Evolutionary conservation across 1,140 invertebrate species (phyloP), one percentile per base, ranked within the genome.

Genomic region (Homarus americanus): DNA sequence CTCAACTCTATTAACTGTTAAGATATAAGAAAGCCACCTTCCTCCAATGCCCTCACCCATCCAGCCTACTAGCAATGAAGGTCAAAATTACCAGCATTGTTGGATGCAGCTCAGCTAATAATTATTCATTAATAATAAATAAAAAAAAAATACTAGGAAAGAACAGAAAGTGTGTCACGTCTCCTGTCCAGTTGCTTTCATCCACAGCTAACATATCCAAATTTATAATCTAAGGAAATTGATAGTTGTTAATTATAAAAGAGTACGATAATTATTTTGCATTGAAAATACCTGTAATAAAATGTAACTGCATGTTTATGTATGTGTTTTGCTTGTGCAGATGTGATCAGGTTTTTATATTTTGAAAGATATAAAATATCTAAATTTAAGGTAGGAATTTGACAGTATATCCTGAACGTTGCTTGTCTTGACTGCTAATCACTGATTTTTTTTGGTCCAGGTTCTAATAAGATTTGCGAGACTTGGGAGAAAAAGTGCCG

Each of bases 171-270:
- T 58, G 38, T 88, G 86, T 88, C 86, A 88, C 58, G 49, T 75
- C 53, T 90, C 87, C 66, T 89, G 80, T 72, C 88, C 88, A 90
- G 88, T 82, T 83, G 88, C 80, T 90, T 90, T 90, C 36, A 34
- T 58, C 82, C 49, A 84, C 34, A 41, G 69, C 88, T 90, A 83
- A 90, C 79, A 41, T 49, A 34, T 83, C 28, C 41, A 40, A 53
- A 34, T 53, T 78, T 20, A 38, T 58, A 63, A 78, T n/a, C 12
- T 9, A 63, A 63, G 32, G 32, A 38, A 80, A 44, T 17, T 28
- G 38, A n/a, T 5, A 75, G 36, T 20, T 34, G n/a, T 20, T 20
- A 32, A 32, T 32, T 20, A n/a, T 12, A 20, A 4, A 4, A 58
- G 20, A 58, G 53, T 58, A 24, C 24, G 53, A 20, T 49, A 49